Evolutionary conservation across 2,888 invertebrate species (phyloP), one percentile per base, ranked within the genome.

Genomic region (Ectobius pallidus): DNA sequence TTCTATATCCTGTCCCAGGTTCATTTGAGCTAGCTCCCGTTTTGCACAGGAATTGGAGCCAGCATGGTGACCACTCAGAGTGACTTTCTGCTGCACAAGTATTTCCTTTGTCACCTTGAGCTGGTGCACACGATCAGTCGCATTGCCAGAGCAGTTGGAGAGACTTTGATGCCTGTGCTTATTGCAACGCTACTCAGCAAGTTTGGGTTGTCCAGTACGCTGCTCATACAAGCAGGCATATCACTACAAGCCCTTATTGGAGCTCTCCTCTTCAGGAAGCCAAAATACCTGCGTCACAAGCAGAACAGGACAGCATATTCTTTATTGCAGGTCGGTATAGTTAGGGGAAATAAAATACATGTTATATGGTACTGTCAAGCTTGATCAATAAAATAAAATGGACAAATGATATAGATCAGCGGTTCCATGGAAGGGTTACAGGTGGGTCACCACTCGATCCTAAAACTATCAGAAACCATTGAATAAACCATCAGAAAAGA

Each of bases 41-140:
- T n/a, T 11, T 49, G 16, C n/a, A 16, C 30, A 61, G 61, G 61
- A 6, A 61, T 61, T 61, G 61, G 61, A n/a, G 61, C 61, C 9
- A 61, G 61, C 18, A n/a, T 61, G 61, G 30, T 32, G 16, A 61
- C 32, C 1, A 61, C 16, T 11, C 32, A 61, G n/a, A 61, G 61
- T 61, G 61, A 61, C 3, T 61, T n/a, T 16, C 16, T 61, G 2
- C 32, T 61, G n/a, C 61, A 61, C 1, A 61, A 61, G 32, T 61
- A 30, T 18, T 61, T 61, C 61, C n/a, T 30, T 16, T 3, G n/a
- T 9, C 61, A 18, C 18, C 32, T 61, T 11, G 30, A 7, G 11
- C 6, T 30, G 22, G 61, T 61, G 6, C 18, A 32, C n/a, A 61
- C 61, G n/a, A 18, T 61, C n/a, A 16, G n/a, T 32, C 30, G 11